Base-by-base conservation (phyloP, 1,140 invertebrate genomes). In the Aethina tumida region DNA sequence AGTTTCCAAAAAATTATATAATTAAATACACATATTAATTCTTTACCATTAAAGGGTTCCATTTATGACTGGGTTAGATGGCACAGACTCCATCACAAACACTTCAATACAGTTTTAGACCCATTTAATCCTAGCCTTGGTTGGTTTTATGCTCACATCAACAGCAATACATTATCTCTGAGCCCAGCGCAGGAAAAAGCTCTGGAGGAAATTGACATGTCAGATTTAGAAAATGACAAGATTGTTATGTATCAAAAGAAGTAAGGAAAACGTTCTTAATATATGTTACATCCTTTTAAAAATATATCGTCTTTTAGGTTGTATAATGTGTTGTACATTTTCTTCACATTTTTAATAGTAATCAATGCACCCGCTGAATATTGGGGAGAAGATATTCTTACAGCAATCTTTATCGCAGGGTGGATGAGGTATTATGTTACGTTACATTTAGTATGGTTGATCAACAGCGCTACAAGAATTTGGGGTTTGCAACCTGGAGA, bases 51-150 rank as follows among this genome's bases (percentile, higher is more conserved):
- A 10, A 12, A 84, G 81, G 81, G 81, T 29, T 62, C 77, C 5
- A 75, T 87, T 39, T 82, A 85, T 49, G 70, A 82, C 35, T 86
- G 82, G 79, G 82, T 83, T 0, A 56, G 73, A 15, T 74, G 83
- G 44, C 94, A 98, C 59, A 73, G 91, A 39, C 69, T 94, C 2
- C 93, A 97, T 53, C 94, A 97, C 50, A 82, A 84, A 36, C 81
- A 79, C 57, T 86, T 84, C 32, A 81, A 82, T 15, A 91, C 92
- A 0, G 78, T 94, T 38, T 77, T 79, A 25, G 94, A 98, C 62
- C 91, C 91, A 0, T 94, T 85, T 57, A 85, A 95, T 58, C 77
- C 82, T 41, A 79, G 76, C 3, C 77, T 81, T 46, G 90, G 91
- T 5, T 92, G 97, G 53, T 62, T 88, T 30, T 88, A 86, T 55